Base-by-base conservation (phyloP, 2,113 vertebrate species). In the Junco hyemalis region DNA sequence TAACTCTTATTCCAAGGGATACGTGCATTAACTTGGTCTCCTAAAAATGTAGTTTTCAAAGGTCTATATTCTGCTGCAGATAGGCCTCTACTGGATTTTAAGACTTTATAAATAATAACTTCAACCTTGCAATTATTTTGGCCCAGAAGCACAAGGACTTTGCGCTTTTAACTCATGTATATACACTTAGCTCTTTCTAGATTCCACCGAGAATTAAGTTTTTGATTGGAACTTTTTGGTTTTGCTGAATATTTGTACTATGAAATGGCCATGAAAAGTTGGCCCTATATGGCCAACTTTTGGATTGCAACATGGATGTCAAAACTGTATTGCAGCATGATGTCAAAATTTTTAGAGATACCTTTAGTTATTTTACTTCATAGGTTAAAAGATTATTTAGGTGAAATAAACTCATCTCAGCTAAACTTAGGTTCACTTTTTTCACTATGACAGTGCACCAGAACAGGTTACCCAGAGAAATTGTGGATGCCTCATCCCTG, bases 261-360 rank as follows among this genome's bases (percentile, higher is more conserved):
- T 14, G 66, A 63, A 59, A 70, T 33, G 5, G 1, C 26, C 71
- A 26, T 71, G 31, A 57, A 88, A 82, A 59, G 28, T 45, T 78
- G 17, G 1, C 5, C 8, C 9, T 40, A 19, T 1, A 0, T 57
- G 12, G 4, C 35, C 48, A 45, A 36, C 36, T 36, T 36, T 36
- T 36, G 36, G 36, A 36, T 36, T 36, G 36, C 36, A 36, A 36
- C 36, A 36, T 36, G 36, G 36, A 36, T 36, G 4, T 33, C 48
- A 45, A 78, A 31, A n/a, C 22, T 66, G 24, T 1, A 45, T 79
- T 71, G 17, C 15, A 82, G 36, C 3, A 68, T 29, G 3, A 26
- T 31, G 9, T 29, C 12, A 68, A 17, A 5, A n/a, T 51, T 86
- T 60, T 86, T 25, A 50, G n/a, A 11, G 6, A 20, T n/a, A n/a